phyloP scores from a whole-genome alignment of 92 coral and sea anemone species.

The Palythoa grandis region DNA sequence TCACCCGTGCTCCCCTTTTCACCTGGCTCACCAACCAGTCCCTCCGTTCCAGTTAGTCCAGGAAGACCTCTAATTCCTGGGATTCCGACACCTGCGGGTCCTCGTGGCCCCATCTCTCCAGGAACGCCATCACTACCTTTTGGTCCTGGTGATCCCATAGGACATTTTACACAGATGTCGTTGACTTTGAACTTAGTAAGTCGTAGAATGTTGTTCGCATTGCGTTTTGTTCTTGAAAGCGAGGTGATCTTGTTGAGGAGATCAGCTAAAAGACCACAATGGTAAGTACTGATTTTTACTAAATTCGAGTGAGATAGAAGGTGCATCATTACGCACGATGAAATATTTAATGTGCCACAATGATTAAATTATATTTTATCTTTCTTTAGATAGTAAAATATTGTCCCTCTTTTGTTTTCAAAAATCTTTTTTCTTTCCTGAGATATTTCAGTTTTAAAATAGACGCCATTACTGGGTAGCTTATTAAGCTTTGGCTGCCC shows the following conservation, averaged over 20 bases:
- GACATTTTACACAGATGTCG: slow-evolving; percentile 27
- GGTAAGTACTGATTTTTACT: no score
- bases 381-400: no score
- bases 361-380: no score
- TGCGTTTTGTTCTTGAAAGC: slow-evolving; percentile 31
- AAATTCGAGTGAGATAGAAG: no score
- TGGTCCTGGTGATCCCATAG: neutral
- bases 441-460: no score
- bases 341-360: no score
- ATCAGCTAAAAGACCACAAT: neutral
- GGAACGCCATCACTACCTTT: neutral
- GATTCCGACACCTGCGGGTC: neutral
- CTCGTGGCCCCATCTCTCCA: neutral
- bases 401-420: no score
- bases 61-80: slow-evolving; percentile 12
- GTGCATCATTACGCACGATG: no score
- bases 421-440: no score
- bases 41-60: neutral
- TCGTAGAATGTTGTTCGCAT: slow-evolving; percentile 10
- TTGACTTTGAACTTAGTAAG: slow-evolving; percentile 17
- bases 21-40: neutral
- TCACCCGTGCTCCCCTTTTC: slow-evolving; percentile 19
- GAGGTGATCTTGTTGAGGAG: slow-evolving; percentile 5
- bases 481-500: no score
- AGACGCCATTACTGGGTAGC: no score